phyloP scores from a whole-genome alignment of 2,797 vertebrate genomes.

The Semotilus atromaculatus region DNA sequence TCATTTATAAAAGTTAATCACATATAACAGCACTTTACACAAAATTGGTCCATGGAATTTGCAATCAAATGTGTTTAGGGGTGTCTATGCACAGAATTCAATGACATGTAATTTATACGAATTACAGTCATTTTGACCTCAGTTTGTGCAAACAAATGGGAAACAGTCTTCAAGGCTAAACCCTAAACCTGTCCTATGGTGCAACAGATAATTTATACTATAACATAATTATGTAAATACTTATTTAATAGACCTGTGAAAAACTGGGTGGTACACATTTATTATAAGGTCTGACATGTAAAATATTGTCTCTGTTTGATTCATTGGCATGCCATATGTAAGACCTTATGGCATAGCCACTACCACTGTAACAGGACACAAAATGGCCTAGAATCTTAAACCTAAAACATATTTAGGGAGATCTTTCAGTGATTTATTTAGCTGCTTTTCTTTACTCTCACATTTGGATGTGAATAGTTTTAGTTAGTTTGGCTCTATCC shows the following conservation, averaged over 20 bases:
- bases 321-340: not conserved
- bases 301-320: not conserved
- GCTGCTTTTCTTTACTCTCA: not conserved
- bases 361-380: not conserved
- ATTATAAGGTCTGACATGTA: not conserved
- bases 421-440: not conserved
- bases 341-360: not conserved
- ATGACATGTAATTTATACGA: not conserved
- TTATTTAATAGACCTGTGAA: not conserved
- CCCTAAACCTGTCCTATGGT: not conserved
- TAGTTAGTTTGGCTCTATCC: not conserved
- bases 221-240: not conserved
- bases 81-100: not conserved
- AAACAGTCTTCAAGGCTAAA: not conserved
- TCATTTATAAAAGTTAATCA: not conserved
- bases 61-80: not conserved
- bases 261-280: not conserved
- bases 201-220: not conserved
- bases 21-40: not conserved
- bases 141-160: constrained; percentile 3
- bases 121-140: not conserved
- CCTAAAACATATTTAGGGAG: not conserved
- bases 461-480: not conserved
- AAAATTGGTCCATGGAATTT: not conserved
- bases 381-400: not conserved